Evolutionary conservation across 2,888 invertebrate species (phyloP), one percentile per base, ranked within the genome.

Genomic region (Argynnis bischoffii): DNA sequence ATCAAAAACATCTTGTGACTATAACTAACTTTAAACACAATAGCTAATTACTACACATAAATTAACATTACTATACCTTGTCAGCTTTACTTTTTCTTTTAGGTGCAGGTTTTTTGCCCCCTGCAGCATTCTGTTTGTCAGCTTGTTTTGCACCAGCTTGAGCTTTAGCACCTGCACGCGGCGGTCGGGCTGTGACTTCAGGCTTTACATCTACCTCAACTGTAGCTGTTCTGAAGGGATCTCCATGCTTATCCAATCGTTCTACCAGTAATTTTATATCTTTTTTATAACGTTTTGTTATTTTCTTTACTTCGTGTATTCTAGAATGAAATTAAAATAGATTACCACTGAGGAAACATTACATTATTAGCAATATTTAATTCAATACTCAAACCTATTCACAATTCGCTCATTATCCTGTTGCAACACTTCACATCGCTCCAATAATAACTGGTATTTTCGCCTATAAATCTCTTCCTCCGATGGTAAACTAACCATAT

Each of bases 331-430:
- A 77, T 59, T 51, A 64, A 73, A 54, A 76, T 69, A 65, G 65
- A 76, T 71, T 72, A 77, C 64, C 8, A 41, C 18, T 53, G 14
- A 18, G 51, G 41, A 53, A 51, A 18, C 35, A 15, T 1, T 15
- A 15, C 18, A 61, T 61, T 61, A 41, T 50, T 18, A 51, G 8
- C 11, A 41, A 41, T 14, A 18, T 41, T 51, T 51, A 21, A 51
- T 14, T 61, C 35, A 18, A 61, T 41, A 51, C 26, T 51, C 85
- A 78, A 82, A 94, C 94, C 94, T 94, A 87, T 94, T 94, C 68
- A 96, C 95, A 74, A 96, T 90, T 85, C 95, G 94, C 83, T 96
- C 96, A 85, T 96, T 96, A 81, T 96, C 95, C 94, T 96, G 95
- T 81, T 96, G 96, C 75, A 96, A 90, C 76, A 95, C 94, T 88